Evolutionary conservation across 2,888 invertebrate genomes (phyloP).

Genomic region (Leucania comma): DNA sequence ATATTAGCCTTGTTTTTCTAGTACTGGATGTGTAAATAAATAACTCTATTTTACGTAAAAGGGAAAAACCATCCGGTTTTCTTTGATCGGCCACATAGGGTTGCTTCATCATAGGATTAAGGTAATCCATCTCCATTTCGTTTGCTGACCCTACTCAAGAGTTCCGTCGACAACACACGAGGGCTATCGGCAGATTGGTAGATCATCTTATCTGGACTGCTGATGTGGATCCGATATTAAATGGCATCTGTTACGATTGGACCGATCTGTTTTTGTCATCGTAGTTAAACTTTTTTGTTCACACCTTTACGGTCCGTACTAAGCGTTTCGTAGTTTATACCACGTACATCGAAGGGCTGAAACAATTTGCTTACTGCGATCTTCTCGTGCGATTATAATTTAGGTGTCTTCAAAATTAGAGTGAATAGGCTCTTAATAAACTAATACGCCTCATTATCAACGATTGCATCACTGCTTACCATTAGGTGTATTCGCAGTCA

Average conservation of each 20-base stretch:
- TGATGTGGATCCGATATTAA: neutral
- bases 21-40: neutral
- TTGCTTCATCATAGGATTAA: slow-evolving; percentile 8
- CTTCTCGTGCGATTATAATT: too few relatives aligned
- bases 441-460: too few relatives aligned
- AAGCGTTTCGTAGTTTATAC: too few relatives aligned
- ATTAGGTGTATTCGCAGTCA: too few relatives aligned
- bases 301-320: too few relatives aligned
- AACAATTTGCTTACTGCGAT: too few relatives aligned
- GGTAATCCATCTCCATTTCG: slow-evolving; percentile 33
- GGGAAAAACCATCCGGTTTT: neutral
- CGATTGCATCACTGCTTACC: too few relatives aligned
- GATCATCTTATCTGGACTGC: slow-evolving; percentile 6
- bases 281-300: too few relatives aligned
- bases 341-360: too few relatives aligned
- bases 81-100: neutral
- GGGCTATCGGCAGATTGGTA: neutral
- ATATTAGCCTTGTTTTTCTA: too few relatives aligned
- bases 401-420: too few relatives aligned
- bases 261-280: neutral
- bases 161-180: slow-evolving; percentile 16
- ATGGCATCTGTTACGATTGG: neutral
- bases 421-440: too few relatives aligned
- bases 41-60: neutral
- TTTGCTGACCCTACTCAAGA: slow-evolving; percentile 39